Evolutionary conservation across 92 coral and sea anemone species (phyloP).

Genomic region (Porites cylindrica): DNA sequence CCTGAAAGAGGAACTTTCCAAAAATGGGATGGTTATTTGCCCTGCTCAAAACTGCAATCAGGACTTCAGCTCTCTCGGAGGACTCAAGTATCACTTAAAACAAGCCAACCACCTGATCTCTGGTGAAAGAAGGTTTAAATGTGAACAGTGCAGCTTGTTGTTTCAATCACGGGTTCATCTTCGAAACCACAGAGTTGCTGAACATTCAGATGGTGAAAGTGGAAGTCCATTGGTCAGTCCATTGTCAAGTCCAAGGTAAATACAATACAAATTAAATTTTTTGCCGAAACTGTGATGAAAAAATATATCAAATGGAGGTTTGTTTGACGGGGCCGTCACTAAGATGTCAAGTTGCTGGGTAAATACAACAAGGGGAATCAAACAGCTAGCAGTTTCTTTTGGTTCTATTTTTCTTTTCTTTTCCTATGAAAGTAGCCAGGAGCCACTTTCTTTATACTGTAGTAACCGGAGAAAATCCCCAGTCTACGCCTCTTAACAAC

Average conservation of each 20-base stretch:
- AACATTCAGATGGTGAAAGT: constrained; percentile 29
- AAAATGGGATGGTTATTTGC: constrained; percentile 65
- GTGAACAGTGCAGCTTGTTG: constrained; percentile 61
- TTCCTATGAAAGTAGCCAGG: too few species aligned
- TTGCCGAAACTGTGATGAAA: too few species aligned
- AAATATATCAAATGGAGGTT: too few species aligned
- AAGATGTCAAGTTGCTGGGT: too few species aligned
- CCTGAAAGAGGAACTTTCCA: constrained; percentile 61
- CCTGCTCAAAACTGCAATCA: constrained; percentile 66
- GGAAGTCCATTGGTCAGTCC: constrained; percentile 24
- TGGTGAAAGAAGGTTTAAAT: constrained; percentile 59
- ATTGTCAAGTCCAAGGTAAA: constrained; percentile 24
- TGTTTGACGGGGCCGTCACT: too few species aligned
- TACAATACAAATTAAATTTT: neutral
- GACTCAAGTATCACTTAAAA: constrained; percentile 78
- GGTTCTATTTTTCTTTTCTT: too few species aligned
- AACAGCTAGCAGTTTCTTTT: too few species aligned
- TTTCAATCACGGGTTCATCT: constrained; percentile 64
- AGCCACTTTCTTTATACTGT: too few species aligned
- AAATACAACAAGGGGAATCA: too few species aligned
- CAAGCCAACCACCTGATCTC: constrained; percentile 47
- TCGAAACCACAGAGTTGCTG: constrained; percentile 53
- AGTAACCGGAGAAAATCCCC: too few species aligned
- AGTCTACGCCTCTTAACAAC: too few species aligned
- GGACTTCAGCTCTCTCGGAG: constrained; percentile 87